Percentiles rank a stretch among this genome's conserved stretches.
phyloP scores from a whole-genome alignment of 2,113 vertebrate genomes.

The Limanda limanda region DNA sequence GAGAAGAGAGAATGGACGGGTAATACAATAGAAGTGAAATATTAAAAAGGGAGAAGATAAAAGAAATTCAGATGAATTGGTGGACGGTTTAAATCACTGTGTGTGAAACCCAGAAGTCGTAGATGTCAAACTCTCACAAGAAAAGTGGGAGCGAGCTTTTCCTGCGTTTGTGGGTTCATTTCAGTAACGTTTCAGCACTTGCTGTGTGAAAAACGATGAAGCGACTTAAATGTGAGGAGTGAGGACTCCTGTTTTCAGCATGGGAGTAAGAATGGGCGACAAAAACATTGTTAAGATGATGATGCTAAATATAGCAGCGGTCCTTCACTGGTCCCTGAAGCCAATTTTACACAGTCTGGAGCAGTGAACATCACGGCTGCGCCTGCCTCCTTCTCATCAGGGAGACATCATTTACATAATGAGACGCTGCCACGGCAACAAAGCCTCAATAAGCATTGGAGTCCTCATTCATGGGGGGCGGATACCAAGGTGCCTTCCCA shows the following conservation, averaged over 20 bases:
- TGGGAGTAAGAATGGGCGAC: conserved; percentile 48
- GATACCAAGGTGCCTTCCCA: conserved; percentile 51
- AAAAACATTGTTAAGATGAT: conserved; percentile 65
- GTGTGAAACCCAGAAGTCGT: conserved; percentile 8
- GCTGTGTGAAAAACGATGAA: conserved; percentile 43
- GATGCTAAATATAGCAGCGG: conserved; percentile 77
- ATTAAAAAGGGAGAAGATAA: conserved; percentile 29
- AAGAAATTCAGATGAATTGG: conserved; percentile 27
- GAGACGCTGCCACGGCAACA: conserved; percentile 77
- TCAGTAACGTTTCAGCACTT: conserved; percentile 21
- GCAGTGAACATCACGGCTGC: conserved; percentile 67
- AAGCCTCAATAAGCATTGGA: conserved; percentile 60
- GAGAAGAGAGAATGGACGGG: conserved; percentile 26
- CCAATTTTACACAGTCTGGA: conserved; percentile 77
- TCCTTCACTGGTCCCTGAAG: conserved; percentile 72
- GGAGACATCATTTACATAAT: conserved; percentile 79
- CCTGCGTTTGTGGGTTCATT: conserved; percentile 6
- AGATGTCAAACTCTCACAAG: conserved; percentile 17
- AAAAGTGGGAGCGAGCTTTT: conserved; percentile 24
- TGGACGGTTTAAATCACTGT: neutral
- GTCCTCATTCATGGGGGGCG: conserved; percentile 57
- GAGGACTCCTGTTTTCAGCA: conserved; percentile 58
- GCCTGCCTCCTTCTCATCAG: conserved; percentile 68
- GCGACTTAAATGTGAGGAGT: conserved; percentile 46
- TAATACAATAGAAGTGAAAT: conserved; percentile 13